Base-by-base conservation (phyloP, 1,140 invertebrate species). In the Alviniconcha marisindica region DNA sequence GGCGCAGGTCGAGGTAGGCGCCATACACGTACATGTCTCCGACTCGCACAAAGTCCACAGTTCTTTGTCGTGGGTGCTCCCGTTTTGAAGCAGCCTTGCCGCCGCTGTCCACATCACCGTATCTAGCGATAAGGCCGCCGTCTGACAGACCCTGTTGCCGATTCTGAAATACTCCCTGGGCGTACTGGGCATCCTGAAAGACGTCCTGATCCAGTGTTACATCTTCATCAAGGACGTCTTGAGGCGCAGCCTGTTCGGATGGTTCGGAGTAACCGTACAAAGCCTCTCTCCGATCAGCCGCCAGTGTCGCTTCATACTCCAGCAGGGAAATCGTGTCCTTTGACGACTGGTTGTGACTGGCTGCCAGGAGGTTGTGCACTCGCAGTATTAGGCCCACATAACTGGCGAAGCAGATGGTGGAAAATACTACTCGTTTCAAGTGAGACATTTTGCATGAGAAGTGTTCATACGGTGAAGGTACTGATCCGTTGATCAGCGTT, bases 1-100 rank as follows among this genome's bases (percentile, higher is more conserved):
- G 66, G 54, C 90, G 86, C 73, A 85, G 80, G 60, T 91, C 90
- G 33, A 88, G 85, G 82, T 85, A 90, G 15, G 84, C 83, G 44
- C 86, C 88, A 82, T 85, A 90, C 3, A 90, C 84, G 48, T 85
- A 88, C 7, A 89, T 78, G 31, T 76, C 69, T 28, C 80, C 83
- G 38, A 80, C 56, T 10, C 36, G 33, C 15, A 66, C n/a, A 44
- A 80, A 80, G 5, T 31, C 18, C 1, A 66, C 78, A 28, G 60
- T 38, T 31, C 78, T 42, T 24, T 80, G 44, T 60, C 33, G 12
- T 56, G 74, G 5, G 12, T 56, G 14, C 14, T 4, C n/a, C 14
- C 5, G 71, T 42, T 38, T 36, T 15, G 3, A 28, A 66, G 7
- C 28, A 10, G 28, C 12, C 28, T 28, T 66, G 63, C 5, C n/a